phyloP scores from a whole-genome alignment of 2,888 invertebrate species.

The Lepidonotus clava region DNA sequence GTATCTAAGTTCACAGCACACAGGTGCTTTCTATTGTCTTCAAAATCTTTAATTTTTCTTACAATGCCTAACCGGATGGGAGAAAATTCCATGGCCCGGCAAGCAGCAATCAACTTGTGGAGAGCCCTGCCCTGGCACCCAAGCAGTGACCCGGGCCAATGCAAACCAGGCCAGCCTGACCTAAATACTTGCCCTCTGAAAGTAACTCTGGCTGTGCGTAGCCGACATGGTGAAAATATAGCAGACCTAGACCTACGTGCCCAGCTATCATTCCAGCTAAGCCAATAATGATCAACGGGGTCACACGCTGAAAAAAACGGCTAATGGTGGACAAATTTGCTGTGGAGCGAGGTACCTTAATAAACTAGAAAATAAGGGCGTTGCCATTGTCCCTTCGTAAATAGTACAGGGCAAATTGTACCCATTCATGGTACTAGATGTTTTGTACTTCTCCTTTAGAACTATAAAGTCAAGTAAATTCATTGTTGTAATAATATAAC shows the following conservation, averaged over 20 bases:
- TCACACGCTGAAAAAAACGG: background rate
- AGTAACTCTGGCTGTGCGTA: slow-evolving; percentile 35
- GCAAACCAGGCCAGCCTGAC: slow-evolving; percentile 37
- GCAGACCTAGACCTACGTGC: slow-evolving; percentile 21
- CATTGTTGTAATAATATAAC: background rate
- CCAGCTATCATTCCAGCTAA: background rate
- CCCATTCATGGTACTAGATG: too few species aligned
- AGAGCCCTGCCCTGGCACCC: slow-evolving; percentile 46
- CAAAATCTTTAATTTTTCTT: too few species aligned
- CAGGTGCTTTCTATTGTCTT: too few species aligned
- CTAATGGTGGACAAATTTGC: background rate
- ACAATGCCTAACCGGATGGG: background rate
- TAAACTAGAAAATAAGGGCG: too few species aligned
- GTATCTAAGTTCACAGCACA: too few species aligned
- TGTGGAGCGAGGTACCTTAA: too few species aligned
- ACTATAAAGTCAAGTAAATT: too few species aligned
- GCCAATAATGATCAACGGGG: background rate
- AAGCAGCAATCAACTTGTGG: background rate
- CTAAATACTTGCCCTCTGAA: slow-evolving; percentile 50
- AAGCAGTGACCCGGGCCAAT: slow-evolving; percentile 46
- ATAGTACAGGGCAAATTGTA: too few species aligned
- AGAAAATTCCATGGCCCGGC: slow-evolving; percentile 14
- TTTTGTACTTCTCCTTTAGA: too few species aligned
- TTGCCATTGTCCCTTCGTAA: too few species aligned
- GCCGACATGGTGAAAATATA: slow-evolving; percentile 45